phyloP scores from a whole-genome alignment of 2,888 invertebrate species.

The Eristalinus aeneus region DNA sequence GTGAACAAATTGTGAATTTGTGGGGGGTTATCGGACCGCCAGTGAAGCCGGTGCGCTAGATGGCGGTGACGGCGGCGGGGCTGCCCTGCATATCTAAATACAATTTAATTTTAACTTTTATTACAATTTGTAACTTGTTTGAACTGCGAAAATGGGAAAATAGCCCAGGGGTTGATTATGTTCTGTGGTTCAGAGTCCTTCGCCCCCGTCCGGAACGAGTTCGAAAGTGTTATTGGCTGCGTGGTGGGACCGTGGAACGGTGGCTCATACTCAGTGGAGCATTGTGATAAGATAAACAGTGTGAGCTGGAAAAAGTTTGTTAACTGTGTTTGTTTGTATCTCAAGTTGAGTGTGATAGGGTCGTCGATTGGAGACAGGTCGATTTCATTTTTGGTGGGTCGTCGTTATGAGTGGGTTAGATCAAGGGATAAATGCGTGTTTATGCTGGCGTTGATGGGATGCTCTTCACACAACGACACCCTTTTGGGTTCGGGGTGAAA shows the following conservation, averaged over 20 bases:
- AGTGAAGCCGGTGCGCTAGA: background rate
- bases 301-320: constrained; percentile 33
- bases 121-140: constrained; percentile 71
- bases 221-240: constrained; percentile 64
- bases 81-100: constrained; percentile 68
- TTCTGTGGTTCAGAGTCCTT: constrained; percentile 49
- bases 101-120: constrained; percentile 71
- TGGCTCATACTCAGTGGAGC: constrained; percentile 15
- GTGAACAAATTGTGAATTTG: constrained; percentile 47
- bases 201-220: constrained; percentile 29
- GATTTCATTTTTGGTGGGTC: constrained; percentile 37
- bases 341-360: constrained; percentile 2
- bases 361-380: constrained; percentile 34
- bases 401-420: constrained; percentile 37
- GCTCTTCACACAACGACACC: constrained; percentile 21
- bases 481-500: constrained; percentile 7
- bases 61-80: constrained; percentile 46
- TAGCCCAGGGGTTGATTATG: constrained; percentile 64
- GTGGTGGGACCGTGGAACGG: background rate
- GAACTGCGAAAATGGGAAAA: constrained; percentile 68
- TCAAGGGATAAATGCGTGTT: constrained; percentile 41
- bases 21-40: constrained; percentile 18
- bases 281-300: constrained; percentile 63
- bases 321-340: constrained; percentile 45
- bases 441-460: constrained; percentile 38